phyloP scores from a whole-genome alignment of 2,797 vertebrate genomes.

The Parotocinclus haroldoi region DNA sequence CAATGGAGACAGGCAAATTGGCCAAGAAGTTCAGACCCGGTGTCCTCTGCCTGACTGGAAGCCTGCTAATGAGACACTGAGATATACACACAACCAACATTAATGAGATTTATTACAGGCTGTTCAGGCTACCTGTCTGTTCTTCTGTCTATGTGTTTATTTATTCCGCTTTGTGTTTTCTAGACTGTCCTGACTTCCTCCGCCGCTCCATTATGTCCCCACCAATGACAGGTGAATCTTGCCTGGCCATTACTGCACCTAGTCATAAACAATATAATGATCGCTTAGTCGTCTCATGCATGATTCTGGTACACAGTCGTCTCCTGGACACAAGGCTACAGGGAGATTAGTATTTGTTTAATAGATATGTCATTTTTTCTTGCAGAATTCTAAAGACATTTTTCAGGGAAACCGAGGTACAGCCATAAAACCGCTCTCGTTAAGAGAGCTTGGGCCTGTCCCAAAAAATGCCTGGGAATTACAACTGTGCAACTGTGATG shows the following conservation, averaged over 20 bases:
- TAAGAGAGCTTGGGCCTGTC: too few relatives aligned
- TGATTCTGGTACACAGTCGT: slow-evolving; percentile 8
- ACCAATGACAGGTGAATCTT: slow-evolving; percentile 15
- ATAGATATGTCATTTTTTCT: slow-evolving; percentile 7
- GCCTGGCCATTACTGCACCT: slow-evolving; percentile 28
- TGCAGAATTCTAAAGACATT: too few relatives aligned
- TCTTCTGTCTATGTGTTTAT: slow-evolving; percentile 30
- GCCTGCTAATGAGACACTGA: slow-evolving; percentile 72
- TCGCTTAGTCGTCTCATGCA: background rate
- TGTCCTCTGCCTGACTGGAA: slow-evolving; percentile 68
- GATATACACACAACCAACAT: slow-evolving; percentile 74
- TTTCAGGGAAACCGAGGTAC: too few relatives aligned
- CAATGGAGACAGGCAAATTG: slow-evolving; percentile 58
- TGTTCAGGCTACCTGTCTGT: slow-evolving; percentile 28
- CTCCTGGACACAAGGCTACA: slow-evolving; percentile 16
- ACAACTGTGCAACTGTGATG: too few relatives aligned
- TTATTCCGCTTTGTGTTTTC: slow-evolving; percentile 1
- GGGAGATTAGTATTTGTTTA: slow-evolving; percentile 11
- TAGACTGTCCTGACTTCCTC: slow-evolving; percentile 9
- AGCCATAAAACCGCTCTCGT: too few relatives aligned
- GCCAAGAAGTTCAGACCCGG: slow-evolving; percentile 66
- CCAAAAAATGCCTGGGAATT: too few relatives aligned
- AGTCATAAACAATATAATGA: slow-evolving; percentile 34
- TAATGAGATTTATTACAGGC: slow-evolving; percentile 65
- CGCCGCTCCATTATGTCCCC: background rate